Evolutionary conservation across 2,888 invertebrate genomes (phyloP).

Genomic region (Scelioninae gen. 2): DNA sequence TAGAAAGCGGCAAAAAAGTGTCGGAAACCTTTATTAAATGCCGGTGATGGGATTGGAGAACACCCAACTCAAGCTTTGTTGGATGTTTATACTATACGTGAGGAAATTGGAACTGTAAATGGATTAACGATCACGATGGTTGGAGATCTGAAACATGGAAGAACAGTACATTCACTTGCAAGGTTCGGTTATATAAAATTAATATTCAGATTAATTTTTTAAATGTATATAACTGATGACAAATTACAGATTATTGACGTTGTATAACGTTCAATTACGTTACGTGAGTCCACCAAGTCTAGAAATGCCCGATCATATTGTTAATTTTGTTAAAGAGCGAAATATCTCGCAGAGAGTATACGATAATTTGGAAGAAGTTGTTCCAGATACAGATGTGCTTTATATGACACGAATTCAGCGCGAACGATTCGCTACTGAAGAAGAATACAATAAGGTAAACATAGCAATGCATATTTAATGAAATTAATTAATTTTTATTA

Average conservation of each 20-base stretch:
- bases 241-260: slow-evolving; percentile 84
- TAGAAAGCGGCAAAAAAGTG: slow-evolving; percentile 89
- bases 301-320: slow-evolving; percentile 93
- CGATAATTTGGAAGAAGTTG: slow-evolving; percentile 86
- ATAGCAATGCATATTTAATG: no score
- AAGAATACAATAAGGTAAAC: slow-evolving; percentile 92
- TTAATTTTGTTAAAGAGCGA: slow-evolving; percentile 85
- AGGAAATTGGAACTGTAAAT: slow-evolving; percentile 99
- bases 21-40: slow-evolving; percentile 96
- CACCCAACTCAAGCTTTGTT: slow-evolving; percentile 98
- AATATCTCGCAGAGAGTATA: slow-evolving; percentile 87
- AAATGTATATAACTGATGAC: no score
- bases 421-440: slow-evolving; percentile 89
- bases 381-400: slow-evolving; percentile 95
- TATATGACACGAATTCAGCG: slow-evolving; percentile 99
- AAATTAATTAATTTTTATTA: no score
- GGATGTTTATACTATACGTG: slow-evolving; percentile 98
- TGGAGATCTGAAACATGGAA: slow-evolving; percentile 97
- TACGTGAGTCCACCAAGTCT: slow-evolving; percentile 93
- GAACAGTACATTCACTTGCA: slow-evolving; percentile 98
- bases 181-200: slow-evolving; percentile 74
- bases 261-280: slow-evolving; percentile 94
- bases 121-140: slow-evolving; percentile 98
- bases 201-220: no score
- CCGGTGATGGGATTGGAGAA: slow-evolving; percentile 97